Percentiles rank a stretch among this genome's conserved stretches.
Conservation (phyloP, 2,113 vertebrate genomes). For the Athene noctua region DNA sequence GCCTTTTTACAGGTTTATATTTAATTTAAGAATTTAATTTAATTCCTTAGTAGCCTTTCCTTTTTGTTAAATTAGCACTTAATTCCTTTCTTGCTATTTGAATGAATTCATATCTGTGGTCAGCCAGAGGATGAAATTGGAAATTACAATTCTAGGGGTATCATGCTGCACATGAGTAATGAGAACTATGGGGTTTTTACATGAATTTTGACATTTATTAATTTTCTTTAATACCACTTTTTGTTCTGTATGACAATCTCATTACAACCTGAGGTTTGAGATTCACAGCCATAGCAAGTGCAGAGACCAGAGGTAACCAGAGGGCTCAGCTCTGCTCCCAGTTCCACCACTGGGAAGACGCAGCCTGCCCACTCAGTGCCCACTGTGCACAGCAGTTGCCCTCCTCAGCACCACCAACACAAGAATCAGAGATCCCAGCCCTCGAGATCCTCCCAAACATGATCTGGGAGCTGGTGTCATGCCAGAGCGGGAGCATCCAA, state of each 20-base stretch:
- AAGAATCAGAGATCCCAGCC: background rate
- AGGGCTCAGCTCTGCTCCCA: background rate
- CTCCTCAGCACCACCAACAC: accelerated
- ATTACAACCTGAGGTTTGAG: background rate
- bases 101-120: background rate
- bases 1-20: background rate
- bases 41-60: background rate
- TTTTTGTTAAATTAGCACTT: slow-evolving; percentile 17
- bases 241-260: background rate
- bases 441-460: background rate
- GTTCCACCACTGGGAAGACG: background rate
- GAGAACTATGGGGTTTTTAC: background rate
- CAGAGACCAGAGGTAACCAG: background rate
- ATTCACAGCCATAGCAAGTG: accelerated
- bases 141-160: background rate
- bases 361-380: background rate
- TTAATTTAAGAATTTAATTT: slow-evolving; percentile 42
- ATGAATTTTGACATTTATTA: background rate
- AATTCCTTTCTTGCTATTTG: background rate
- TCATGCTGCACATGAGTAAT: background rate
- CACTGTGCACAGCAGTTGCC: too few species aligned
- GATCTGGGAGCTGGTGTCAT: background rate
- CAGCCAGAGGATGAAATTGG: background rate
- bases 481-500: accelerated
- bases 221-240: background rate